These are phyloP conservation scores for Catocala fraxini DNA, from an alignment of 2,888 invertebrate species.

Conservation along the genomic window DNA sequence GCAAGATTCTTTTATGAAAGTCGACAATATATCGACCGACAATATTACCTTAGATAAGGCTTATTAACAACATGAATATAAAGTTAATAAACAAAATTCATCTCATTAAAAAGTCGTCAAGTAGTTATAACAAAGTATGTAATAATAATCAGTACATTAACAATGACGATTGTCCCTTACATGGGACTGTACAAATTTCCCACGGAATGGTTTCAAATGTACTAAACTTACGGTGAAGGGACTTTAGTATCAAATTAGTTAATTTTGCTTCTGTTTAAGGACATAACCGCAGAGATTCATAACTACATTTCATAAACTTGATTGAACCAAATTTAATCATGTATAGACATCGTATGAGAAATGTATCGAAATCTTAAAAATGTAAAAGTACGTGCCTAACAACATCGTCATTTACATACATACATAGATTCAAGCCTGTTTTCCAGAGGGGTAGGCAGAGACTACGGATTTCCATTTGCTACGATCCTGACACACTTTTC, in stretches of 20 bases:
- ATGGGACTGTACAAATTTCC: constrained; percentile 18
- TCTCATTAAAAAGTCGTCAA: constrained; percentile 14
- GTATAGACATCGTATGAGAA: too few species aligned
- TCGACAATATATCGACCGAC: background rate
- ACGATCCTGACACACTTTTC: too few species aligned
- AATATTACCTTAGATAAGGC: background rate
- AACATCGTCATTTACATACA: too few species aligned
- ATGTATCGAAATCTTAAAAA: too few species aligned
- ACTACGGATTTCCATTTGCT: too few species aligned
- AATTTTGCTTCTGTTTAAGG: constrained; percentile 6
- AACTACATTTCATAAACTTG: too few species aligned
- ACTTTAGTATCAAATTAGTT: background rate
- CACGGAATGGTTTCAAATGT: constrained; percentile 2
- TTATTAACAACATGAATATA: background rate
- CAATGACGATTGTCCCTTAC: constrained; percentile 39
- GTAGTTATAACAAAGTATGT: constrained; percentile 2
- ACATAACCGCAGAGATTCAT: background rate
- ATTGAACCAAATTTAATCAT: too few species aligned
- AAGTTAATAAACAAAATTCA: background rate
- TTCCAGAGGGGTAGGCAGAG: too few species aligned
- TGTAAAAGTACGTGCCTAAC: too few species aligned
- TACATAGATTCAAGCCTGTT: too few species aligned
- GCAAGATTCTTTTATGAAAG: too few species aligned
- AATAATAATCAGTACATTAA: constrained; percentile 14
- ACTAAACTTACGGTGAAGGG: background rate